Evolutionary conservation across 2,113 vertebrate genomes (phyloP).

Genomic region (Recurvirostra avosetta): DNA sequence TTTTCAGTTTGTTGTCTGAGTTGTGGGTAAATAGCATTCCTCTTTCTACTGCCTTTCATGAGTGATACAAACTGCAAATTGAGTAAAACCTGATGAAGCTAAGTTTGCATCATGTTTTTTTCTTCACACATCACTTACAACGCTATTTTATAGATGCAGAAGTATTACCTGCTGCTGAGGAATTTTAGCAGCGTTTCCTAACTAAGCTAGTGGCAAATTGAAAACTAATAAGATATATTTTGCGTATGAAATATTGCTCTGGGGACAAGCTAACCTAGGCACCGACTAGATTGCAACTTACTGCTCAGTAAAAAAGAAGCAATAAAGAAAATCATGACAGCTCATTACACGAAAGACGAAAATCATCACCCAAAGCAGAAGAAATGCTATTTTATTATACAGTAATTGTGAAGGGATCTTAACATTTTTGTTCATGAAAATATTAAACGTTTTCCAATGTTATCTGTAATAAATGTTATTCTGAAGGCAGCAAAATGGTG

Average conservation of each 20-base stretch:
- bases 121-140: background rate
- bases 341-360: slow-evolving; percentile 34
- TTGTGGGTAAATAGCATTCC: background rate
- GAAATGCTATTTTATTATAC: slow-evolving; percentile 8
- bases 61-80: background rate
- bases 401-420: background rate
- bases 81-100: background rate
- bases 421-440: slow-evolving; percentile 7
- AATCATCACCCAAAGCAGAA: slow-evolving; percentile 30
- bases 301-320: background rate
- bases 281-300: slow-evolving; percentile 7
- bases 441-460: background rate
- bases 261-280: slow-evolving; percentile 5
- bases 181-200: slow-evolving; percentile 33
- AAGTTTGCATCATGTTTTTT: background rate
- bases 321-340: slow-evolving; percentile 50
- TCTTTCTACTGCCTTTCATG: background rate
- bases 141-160: background rate
- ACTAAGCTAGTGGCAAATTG: slow-evolving; percentile 60
- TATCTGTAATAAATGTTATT: slow-evolving; percentile 3
- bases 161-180: slow-evolving; percentile 5
- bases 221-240: slow-evolving; percentile 47
- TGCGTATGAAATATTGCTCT: slow-evolving; percentile 45
- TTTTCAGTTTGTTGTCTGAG: background rate
- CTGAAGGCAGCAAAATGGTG: background rate